Evolutionary conservation across 1,140 invertebrate species (phyloP).

Genomic region (Orussus abietinus): DNA sequence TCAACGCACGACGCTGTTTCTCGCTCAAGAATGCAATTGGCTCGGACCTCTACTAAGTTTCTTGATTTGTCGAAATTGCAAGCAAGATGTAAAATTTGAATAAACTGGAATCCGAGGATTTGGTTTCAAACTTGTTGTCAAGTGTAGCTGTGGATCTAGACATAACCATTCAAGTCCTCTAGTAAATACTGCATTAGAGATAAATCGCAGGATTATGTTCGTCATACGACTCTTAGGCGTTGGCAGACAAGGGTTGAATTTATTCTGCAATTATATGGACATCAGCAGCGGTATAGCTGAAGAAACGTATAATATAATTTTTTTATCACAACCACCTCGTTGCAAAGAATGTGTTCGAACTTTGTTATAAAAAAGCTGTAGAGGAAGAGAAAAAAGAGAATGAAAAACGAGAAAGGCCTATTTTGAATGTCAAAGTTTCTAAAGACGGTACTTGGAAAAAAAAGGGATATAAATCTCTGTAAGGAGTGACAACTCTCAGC

Average conservation of each 20-base stretch:
- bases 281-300: slow-evolving; percentile 10
- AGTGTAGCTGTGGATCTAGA: slow-evolving; percentile 10
- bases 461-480: neutral
- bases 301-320: slow-evolving; percentile 12
- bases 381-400: slow-evolving; percentile 8
- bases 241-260: slow-evolving; percentile 12
- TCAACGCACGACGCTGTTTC: too few relatives aligned
- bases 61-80: slow-evolving; percentile 18
- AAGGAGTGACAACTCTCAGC: neutral
- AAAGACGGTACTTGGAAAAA: neutral
- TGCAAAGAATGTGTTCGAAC: slow-evolving; percentile 6
- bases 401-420: slow-evolving; percentile 1
- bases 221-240: slow-evolving; percentile 19
- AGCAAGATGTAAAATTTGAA: slow-evolving; percentile 14
- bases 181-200: slow-evolving; percentile 16
- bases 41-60: too few relatives aligned
- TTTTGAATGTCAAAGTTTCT: slow-evolving; percentile 7
- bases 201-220: slow-evolving; percentile 18
- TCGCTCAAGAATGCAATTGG: too few relatives aligned
- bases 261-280: slow-evolving; percentile 18
- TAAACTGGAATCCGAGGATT: slow-evolving; percentile 13
- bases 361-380: slow-evolving; percentile 10
- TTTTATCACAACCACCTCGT: neutral
- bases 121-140: slow-evolving; percentile 16
- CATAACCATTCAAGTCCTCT: slow-evolving; percentile 14